Evolutionary conservation across 2,113 vertebrate species (phyloP).

Genomic region (Scomber japonicus): DNA sequence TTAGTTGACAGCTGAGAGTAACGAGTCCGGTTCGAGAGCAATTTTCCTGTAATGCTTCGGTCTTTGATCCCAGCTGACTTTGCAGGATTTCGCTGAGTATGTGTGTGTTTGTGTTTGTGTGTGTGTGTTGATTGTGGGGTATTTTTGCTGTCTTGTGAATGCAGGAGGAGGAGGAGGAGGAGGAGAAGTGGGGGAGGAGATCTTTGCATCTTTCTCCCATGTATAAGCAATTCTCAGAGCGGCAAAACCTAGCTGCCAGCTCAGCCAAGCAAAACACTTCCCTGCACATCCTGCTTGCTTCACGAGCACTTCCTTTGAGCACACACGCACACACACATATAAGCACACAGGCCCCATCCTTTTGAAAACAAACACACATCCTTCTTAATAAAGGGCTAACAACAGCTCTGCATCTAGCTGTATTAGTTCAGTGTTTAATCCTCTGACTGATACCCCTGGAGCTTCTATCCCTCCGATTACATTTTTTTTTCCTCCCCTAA

Average conservation of each 20-base stretch:
- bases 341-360: conserved; percentile 28
- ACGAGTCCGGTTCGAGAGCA: conserved; percentile 4
- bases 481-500: conserved; percentile 48
- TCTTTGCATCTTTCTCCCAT: conserved; percentile 17
- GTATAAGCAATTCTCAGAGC: conserved; percentile 51
- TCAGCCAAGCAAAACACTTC: conserved; percentile 74
- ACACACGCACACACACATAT: conserved; percentile 1
- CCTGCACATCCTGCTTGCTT: conserved; percentile 73
- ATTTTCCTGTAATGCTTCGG: neutral
- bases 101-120: neutral
- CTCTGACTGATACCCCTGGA: conserved; percentile 55
- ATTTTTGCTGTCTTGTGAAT: neutral
- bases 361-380: conserved; percentile 73
- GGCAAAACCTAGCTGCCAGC: conserved; percentile 45
- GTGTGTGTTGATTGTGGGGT: neutral
- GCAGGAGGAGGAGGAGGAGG: neutral
- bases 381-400: conserved; percentile 73
- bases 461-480: conserved; percentile 52
- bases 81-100: neutral
- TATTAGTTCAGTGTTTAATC: conserved; percentile 73
- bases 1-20: conserved; percentile 29
- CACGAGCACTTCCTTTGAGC: conserved; percentile 71
- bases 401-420: conserved; percentile 56
- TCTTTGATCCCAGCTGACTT: conserved; percentile 8
- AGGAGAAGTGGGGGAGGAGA: no score